A percentile compares a stretch with the other conserved stretches of the same genome.
Evolutionary conservation across 2,888 invertebrate species (phyloP).

Genomic region (Lasioglossum malachurum): DNA sequence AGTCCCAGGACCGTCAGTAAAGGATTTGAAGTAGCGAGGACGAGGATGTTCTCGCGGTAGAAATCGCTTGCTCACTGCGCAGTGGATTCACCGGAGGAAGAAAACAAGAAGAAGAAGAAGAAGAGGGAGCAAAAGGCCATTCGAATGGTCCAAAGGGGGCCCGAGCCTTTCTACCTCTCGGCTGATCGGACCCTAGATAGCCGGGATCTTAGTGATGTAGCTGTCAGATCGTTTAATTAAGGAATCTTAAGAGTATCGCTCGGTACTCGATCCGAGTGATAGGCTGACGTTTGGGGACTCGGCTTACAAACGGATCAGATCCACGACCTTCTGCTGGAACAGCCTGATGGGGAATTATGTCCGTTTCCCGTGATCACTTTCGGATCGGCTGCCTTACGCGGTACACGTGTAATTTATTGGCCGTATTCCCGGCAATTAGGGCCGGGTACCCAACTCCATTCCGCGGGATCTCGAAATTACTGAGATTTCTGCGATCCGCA

Average conservation of each 20-base stretch:
- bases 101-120: constrained; percentile 1
- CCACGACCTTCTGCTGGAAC: constrained; percentile 26
- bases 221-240: constrained; percentile 83
- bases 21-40: constrained; percentile 45
- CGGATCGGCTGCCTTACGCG: background rate
- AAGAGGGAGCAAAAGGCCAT: background rate
- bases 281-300: constrained; percentile 55
- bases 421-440: constrained; percentile 34
- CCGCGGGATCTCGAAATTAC: constrained; percentile 21
- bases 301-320: constrained; percentile 25
- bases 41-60: constrained; percentile 37
- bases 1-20: constrained; percentile 32
- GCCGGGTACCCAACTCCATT: constrained; percentile 17
- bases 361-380: constrained; percentile 32
- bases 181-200: constrained; percentile 74
- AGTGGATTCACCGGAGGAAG: constrained; percentile 54
- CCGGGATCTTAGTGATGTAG: constrained; percentile 79
- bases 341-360: constrained; percentile 42
- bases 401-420: constrained; percentile 40
- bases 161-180: constrained; percentile 42
- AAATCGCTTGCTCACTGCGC: constrained; percentile 54
- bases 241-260: constrained; percentile 76
- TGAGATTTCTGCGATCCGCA: background rate
- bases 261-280: constrained; percentile 63
- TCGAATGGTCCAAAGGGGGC: constrained; percentile 14